Conservation (phyloP, 2,888 invertebrate genomes). For the Platycheirus rosarum region DNA sequence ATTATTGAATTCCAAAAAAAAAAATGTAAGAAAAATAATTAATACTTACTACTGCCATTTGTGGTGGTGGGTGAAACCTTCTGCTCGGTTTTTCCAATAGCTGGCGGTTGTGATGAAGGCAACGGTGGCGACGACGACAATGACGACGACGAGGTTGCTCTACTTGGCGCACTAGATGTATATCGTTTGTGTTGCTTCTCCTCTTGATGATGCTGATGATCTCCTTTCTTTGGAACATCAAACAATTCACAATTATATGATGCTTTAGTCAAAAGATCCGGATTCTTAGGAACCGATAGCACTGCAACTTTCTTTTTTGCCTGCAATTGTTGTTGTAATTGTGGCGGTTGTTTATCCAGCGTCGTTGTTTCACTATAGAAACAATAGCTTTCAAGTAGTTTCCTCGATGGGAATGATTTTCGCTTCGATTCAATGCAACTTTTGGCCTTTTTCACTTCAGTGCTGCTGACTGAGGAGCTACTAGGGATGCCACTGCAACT, state of each 20-base stretch:
- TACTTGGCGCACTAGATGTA: slow-evolving; percentile 59
- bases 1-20: slow-evolving; percentile 7
- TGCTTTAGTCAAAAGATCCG: slow-evolving; percentile 52
- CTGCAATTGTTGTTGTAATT: slow-evolving; percentile 37
- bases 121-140: slow-evolving; percentile 41
- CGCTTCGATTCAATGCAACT: slow-evolving; percentile 63
- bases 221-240: slow-evolving; percentile 66
- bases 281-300: slow-evolving; percentile 67
- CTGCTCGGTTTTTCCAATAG: slow-evolving; percentile 36
- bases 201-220: slow-evolving; percentile 45
- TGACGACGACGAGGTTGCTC: slow-evolving; percentile 51
- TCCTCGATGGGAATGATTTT: slow-evolving; percentile 70
- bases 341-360: slow-evolving; percentile 13
- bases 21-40: slow-evolving; percentile 23
- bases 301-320: slow-evolving; percentile 64
- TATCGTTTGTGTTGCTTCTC: slow-evolving; percentile 41
- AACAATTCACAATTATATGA: slow-evolving; percentile 44
- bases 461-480: background rate
- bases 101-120: slow-evolving; percentile 33
- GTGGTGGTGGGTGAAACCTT: slow-evolving; percentile 63
- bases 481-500: slow-evolving; percentile 5
- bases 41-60: slow-evolving; percentile 60
- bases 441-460: slow-evolving; percentile 69
- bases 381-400: slow-evolving; percentile 65
- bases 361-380: slow-evolving; percentile 46